Percentiles rank a stretch among this genome's conserved stretches.
Evolutionary conservation across 2,888 invertebrate species (phyloP).

Genomic region (Parascotia fuliginaria): DNA sequence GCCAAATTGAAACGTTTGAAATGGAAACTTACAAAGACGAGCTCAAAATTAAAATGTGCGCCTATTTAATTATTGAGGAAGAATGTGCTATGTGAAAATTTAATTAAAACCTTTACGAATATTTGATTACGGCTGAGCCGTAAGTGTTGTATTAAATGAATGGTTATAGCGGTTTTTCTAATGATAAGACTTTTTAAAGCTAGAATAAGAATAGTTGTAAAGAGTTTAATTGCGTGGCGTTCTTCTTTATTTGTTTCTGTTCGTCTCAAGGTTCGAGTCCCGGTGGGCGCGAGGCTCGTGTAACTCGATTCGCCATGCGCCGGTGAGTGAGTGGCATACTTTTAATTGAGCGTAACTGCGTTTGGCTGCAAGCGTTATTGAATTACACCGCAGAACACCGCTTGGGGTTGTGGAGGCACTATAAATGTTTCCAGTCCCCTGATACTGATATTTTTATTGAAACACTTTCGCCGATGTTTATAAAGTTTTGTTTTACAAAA

Average conservation of each 20-base stretch:
- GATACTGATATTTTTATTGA: conserved; percentile 21
- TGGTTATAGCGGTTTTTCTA: conserved; percentile 3
- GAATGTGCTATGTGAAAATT: conserved; percentile 2
- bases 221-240: conserved; percentile 65
- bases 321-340: conserved; percentile 80
- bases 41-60: not conserved
- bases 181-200: conserved; percentile 30
- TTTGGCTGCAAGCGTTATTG: conserved; percentile 82
- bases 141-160: conserved; percentile 3
- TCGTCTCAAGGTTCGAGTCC: conserved; percentile 65
- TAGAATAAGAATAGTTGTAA: conserved; percentile 63
- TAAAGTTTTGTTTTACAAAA: not conserved
- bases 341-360: conserved; percentile 84
- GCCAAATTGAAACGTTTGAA: no score
- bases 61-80: not conserved
- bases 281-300: conserved; percentile 53
- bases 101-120: conserved; percentile 1
- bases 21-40: not conserved
- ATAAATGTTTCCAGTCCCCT: conserved; percentile 49
- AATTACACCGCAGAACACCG: conserved; percentile 71
- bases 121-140: conserved; percentile 1
- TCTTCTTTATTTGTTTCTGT: conserved; percentile 70
- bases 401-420: conserved; percentile 60
- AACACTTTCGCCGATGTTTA: not conserved
- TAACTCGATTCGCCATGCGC: conserved; percentile 74